Conservation (phyloP, 2,797 vertebrate genomes). For the Florisuga fusca region DNA sequence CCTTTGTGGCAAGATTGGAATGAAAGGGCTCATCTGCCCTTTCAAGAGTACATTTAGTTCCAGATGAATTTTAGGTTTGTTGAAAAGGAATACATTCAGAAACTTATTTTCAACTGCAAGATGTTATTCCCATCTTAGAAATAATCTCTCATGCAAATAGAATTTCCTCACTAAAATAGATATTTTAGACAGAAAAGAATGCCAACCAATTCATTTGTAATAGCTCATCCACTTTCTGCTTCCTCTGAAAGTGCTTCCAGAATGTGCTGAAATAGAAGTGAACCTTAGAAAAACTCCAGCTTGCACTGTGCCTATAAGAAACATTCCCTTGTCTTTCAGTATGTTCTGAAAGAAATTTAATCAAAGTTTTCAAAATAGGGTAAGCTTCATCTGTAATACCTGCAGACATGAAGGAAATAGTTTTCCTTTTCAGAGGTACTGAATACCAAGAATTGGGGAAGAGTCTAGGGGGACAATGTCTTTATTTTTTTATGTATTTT, state of each 20-base stretch:
- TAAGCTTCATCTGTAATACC: background rate
- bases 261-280: background rate
- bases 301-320: background rate
- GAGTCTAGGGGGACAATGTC: background rate
- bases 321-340: too few relatives aligned
- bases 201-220: background rate
- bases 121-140: slow-evolving; percentile 9
- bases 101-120: slow-evolving; percentile 1
- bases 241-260: background rate
- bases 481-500: background rate
- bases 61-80: background rate
- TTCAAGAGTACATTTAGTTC: slow-evolving; percentile 15
- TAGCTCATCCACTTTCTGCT: background rate
- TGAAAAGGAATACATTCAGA: background rate
- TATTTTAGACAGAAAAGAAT: slow-evolving; percentile 13
- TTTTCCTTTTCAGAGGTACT: background rate
- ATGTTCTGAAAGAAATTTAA: background rate
- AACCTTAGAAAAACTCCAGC: background rate
- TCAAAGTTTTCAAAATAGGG: background rate
- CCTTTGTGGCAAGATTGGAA: slow-evolving; percentile 2
- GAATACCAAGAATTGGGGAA: background rate
- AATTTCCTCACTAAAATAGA: slow-evolving; percentile 26
- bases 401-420: background rate
- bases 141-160: background rate
- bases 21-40: background rate